These are phyloP conservation scores for Zeus faber DNA, from an alignment of 2,113 vertebrate species.

Conservation along the genomic window DNA sequence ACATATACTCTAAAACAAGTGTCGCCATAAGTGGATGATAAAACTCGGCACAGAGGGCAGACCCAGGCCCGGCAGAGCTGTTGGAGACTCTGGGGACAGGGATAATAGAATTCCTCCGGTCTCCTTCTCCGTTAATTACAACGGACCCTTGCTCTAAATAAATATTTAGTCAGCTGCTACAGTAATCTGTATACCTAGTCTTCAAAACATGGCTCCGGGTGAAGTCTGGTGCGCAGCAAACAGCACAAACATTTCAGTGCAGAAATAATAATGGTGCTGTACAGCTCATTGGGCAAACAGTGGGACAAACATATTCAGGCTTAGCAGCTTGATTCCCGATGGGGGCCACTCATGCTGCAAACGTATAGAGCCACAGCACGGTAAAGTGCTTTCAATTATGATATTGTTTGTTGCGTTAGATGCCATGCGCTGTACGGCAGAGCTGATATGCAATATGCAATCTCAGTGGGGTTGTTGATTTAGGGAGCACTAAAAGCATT, in stretches of 20 bases:
- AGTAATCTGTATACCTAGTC: constrained; percentile 49
- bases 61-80: constrained; percentile 52
- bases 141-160: constrained; percentile 62
- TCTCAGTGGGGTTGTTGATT: background rate
- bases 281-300: background rate
- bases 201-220: constrained; percentile 28
- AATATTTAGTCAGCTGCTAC: constrained; percentile 63
- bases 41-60: too few species aligned
- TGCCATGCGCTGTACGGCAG: background rate
- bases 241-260: constrained; percentile 28
- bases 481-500: background rate
- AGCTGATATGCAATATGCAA: background rate
- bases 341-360: background rate
- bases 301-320: background rate
- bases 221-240: constrained; percentile 24
- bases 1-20: too few species aligned
- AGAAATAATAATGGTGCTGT: background rate
- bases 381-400: background rate
- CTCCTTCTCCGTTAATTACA: constrained; percentile 69
- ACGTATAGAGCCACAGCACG: too few species aligned
- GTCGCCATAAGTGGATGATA: too few species aligned
- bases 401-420: background rate
- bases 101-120: constrained; percentile 69
- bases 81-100: constrained; percentile 49
- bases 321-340: background rate